phyloP scores from a whole-genome alignment of 1,140 invertebrate genomes.

The Dinoponera quadriceps region DNA sequence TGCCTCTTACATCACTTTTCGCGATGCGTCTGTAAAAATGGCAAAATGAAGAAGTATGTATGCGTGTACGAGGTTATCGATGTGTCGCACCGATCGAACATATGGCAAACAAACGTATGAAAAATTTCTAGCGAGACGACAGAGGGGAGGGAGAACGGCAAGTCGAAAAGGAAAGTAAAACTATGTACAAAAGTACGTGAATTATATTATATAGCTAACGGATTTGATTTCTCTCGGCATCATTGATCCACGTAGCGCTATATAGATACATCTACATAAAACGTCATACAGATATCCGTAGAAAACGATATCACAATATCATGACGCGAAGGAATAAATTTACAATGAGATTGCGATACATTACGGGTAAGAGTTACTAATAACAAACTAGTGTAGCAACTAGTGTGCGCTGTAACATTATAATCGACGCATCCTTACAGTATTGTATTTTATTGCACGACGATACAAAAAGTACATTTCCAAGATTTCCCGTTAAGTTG shows the following conservation, averaged over 20 bases:
- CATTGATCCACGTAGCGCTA: not conserved
- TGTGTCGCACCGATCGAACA: conserved; percentile 5
- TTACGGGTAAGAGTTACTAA: not conserved
- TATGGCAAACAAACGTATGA: not conserved
- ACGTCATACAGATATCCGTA: conserved; percentile 17
- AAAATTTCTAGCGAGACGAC: conserved; percentile 23
- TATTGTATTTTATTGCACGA: conserved; percentile 41
- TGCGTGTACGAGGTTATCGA: not conserved
- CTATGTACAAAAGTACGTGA: conserved; percentile 44
- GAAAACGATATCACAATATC: conserved; percentile 55
- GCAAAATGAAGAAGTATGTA: conserved; percentile 52
- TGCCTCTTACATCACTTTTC: not conserved
- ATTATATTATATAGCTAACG: not conserved
- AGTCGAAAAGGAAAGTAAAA: not conserved
- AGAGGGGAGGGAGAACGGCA: not conserved
- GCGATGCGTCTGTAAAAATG: conserved; percentile 37
- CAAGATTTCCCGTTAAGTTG: not conserved
- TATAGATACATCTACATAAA: not conserved
- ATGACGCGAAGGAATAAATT: conserved; percentile 18
- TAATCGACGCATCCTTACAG: not conserved
- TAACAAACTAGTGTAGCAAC: conserved; percentile 12
- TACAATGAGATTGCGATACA: conserved; percentile 7
- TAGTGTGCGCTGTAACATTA: conserved; percentile 1
- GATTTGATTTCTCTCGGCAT: conserved; percentile 24
- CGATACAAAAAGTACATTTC: conserved; percentile 6